phyloP scores from a whole-genome alignment of 37 sponge, comb jelly and placozoan species.

The Diacarnus erythraeanus region DNA sequence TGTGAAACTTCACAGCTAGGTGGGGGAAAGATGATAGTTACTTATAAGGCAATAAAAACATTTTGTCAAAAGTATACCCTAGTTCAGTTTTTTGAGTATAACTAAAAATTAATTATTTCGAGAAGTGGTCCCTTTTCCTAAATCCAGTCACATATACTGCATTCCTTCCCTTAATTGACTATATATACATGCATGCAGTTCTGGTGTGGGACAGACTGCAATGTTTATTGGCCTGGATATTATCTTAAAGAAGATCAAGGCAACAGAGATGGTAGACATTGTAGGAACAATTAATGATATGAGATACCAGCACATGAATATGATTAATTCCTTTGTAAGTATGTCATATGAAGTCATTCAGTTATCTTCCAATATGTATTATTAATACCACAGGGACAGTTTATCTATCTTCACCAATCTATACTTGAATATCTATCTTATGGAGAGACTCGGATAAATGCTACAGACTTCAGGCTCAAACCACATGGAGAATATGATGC shows the following conservation, averaged over 20 bases:
- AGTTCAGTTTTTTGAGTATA: too few species aligned
- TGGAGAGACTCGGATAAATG: conserved; percentile 44
- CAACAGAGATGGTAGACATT: not conserved
- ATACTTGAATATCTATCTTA: conserved; percentile 46
- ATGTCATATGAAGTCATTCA: too few species aligned
- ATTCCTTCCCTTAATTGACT: too few species aligned
- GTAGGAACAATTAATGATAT: not conserved
- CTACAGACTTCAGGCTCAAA: not conserved
- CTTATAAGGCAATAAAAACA: too few species aligned
- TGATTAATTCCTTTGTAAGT: not conserved
- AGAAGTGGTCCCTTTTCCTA: too few species aligned
- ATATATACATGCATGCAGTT: not conserved
- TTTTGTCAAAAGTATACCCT: too few species aligned
- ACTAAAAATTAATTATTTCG: too few species aligned
- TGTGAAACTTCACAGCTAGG: too few species aligned
- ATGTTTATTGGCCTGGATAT: not conserved
- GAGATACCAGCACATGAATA: not conserved
- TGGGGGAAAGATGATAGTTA: too few species aligned
- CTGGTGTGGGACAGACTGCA: not conserved
- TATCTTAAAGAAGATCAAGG: not conserved
- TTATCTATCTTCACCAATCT: conserved; percentile 52
- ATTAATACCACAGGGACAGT: conserved; percentile 56
- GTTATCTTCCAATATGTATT: too few species aligned
- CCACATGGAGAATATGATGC: conserved; percentile 2
- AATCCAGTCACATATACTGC: too few species aligned